Evolutionary conservation across 2,888 invertebrate genomes (phyloP).

Genomic region (Apodemia mormo): DNA sequence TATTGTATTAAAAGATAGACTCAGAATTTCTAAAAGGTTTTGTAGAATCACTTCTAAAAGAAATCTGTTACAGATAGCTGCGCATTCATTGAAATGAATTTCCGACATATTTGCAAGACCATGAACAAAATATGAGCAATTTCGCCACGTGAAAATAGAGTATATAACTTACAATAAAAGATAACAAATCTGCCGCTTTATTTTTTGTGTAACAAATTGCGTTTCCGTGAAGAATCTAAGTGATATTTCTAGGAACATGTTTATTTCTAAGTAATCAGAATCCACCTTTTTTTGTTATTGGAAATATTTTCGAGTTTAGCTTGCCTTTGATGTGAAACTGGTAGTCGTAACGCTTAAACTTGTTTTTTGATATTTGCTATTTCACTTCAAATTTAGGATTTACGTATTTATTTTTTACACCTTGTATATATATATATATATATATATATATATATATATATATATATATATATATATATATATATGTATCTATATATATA

Average conservation of each 20-base stretch:
- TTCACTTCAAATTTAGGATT: too few species aligned
- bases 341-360: background rate
- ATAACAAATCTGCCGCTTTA: slow-evolving; percentile 9
- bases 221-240: background rate
- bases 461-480: too few species aligned
- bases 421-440: too few species aligned
- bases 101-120: background rate
- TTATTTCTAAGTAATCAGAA: background rate
- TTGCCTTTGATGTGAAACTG: background rate
- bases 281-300: background rate
- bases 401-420: too few species aligned
- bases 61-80: background rate
- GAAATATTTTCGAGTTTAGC: background rate
- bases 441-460: too few species aligned
- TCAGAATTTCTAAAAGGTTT: background rate
- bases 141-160: background rate
- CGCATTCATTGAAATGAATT: background rate
- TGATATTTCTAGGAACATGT: background rate
- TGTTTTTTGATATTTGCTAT: too few species aligned
- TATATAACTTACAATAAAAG: slow-evolving; percentile 11
- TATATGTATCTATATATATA: too few species aligned
- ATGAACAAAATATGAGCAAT: background rate
- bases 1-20: too few species aligned
- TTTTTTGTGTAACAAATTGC: background rate
- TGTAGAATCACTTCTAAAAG: background rate